These are phyloP conservation scores for Galerucella nymphaeae DNA, from an alignment of 2,888 invertebrate species.

Conservation along the genomic window DNA sequence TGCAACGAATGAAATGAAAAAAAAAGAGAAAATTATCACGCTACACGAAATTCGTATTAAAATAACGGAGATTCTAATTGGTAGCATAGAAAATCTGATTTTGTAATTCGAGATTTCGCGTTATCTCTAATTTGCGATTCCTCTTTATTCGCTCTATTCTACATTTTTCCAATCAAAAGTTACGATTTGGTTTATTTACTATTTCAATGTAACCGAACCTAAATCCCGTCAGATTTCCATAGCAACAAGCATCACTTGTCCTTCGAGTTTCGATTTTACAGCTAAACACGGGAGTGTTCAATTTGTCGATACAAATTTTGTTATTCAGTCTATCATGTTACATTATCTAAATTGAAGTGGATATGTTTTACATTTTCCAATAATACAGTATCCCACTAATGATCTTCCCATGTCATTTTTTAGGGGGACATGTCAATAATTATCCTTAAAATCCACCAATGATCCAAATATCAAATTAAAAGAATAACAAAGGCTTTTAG, in stretches of 20 bases:
- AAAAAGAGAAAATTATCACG: too few relatives aligned
- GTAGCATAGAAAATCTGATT: background rate
- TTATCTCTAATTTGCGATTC: conserved; percentile 7
- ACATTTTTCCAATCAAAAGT: conserved; percentile 13
- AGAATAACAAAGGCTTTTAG: too few relatives aligned
- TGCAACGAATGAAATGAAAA: too few relatives aligned
- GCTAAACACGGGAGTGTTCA: conserved; percentile 9
- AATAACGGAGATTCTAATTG: conserved; percentile 1
- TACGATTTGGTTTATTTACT: conserved; percentile 12
- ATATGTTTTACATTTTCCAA: background rate
- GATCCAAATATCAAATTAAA: too few relatives aligned
- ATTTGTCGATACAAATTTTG: background rate
- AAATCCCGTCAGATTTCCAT: conserved; percentile 19
- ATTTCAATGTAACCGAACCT: conserved; percentile 24
- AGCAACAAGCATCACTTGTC: conserved; percentile 26
- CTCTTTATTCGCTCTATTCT: background rate
- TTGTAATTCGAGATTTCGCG: background rate
- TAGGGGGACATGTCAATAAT: too few relatives aligned
- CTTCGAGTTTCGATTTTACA: conserved; percentile 16
- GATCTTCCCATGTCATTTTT: too few relatives aligned
- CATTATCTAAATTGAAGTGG: conserved; percentile 4
- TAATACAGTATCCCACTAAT: background rate
- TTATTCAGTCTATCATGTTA: background rate
- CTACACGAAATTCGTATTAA: background rate
- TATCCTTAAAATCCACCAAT: too few relatives aligned